phyloP scores from a whole-genome alignment of 92 coral and sea anemone species.

The Heteractis magnifica region DNA sequence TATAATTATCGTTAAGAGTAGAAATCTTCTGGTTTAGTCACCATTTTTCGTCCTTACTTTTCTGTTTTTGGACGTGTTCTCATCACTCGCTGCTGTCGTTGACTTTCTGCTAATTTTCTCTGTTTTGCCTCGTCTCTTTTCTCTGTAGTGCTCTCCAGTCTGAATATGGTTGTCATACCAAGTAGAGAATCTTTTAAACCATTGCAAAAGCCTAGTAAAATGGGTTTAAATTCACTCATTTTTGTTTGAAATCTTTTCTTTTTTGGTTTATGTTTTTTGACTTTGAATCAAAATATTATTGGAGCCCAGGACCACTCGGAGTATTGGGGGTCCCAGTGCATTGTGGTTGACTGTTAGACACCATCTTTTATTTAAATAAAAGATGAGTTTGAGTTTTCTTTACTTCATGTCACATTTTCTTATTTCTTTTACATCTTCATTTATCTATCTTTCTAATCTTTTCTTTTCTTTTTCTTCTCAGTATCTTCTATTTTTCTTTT shows the following conservation, averaged over 20 bases:
- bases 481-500: not conserved
- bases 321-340: not conserved
- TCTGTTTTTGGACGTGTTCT: constrained; percentile 56
- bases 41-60: constrained; percentile 5
- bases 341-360: constrained; percentile 7
- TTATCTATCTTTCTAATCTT: not conserved
- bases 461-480: not conserved
- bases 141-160: constrained; percentile 56
- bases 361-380: not conserved
- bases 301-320: constrained; percentile 31
- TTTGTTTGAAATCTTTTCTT: constrained; percentile 9
- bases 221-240: constrained; percentile 84
- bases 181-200: constrained; percentile 85
- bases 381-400: not conserved
- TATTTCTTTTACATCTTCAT: not conserved
- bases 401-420: not conserved
- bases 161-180: constrained; percentile 76
- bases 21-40: no score
- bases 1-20: not conserved
- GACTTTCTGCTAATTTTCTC: constrained; percentile 29
- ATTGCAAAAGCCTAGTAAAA: constrained; percentile 65
- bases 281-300: constrained; percentile 29
- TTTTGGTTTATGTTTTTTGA: not conserved
- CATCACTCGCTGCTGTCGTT: constrained; percentile 43
- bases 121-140: constrained; percentile 54